These are phyloP conservation scores for Pollenia amentaria DNA, from an alignment of 2,888 invertebrate species.

Conservation along the genomic window DNA sequence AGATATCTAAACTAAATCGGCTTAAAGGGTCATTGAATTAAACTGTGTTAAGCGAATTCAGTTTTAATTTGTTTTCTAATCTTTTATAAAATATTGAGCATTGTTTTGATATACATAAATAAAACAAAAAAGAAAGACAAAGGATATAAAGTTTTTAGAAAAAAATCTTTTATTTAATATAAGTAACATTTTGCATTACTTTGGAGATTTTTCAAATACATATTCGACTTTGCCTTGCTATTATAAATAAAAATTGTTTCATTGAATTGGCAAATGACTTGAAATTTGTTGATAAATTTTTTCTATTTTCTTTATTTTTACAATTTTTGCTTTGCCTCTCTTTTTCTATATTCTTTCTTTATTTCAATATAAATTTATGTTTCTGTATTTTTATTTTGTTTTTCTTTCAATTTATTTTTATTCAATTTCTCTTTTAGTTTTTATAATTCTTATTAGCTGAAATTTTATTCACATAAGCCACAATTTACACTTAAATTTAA, in stretches of 20 bases:
- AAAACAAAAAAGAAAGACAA: not conserved
- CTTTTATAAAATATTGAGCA: slow-evolving; percentile 32
- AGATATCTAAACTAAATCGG: not conserved
- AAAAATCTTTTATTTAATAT: too few species aligned
- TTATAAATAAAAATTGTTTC: too few species aligned
- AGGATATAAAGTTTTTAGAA: not conserved
- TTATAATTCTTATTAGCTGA: slow-evolving; percentile 65
- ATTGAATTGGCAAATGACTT: too few species aligned
- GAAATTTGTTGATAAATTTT: too few species aligned
- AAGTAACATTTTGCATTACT: too few species aligned
- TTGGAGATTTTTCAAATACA: too few species aligned
- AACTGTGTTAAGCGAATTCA: not conserved
- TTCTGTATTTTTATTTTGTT: slow-evolving; percentile 35
- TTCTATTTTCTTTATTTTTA: not conserved
- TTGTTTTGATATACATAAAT: not conserved
- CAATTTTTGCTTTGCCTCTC: not conserved
- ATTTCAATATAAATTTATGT: slow-evolving; percentile 18
- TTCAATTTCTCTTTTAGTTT: slow-evolving; percentile 49
- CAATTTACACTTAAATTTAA: slow-evolving; percentile 73
- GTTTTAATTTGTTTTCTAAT: not conserved
- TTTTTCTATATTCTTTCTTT: not conserved
- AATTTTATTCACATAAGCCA: slow-evolving; percentile 76
- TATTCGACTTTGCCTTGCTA: too few species aligned
- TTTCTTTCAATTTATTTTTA: slow-evolving; percentile 38
- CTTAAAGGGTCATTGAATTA: not conserved